Base-by-base conservation (phyloP, 2,797 vertebrate genomes). In the Lerista edwardsae region DNA sequence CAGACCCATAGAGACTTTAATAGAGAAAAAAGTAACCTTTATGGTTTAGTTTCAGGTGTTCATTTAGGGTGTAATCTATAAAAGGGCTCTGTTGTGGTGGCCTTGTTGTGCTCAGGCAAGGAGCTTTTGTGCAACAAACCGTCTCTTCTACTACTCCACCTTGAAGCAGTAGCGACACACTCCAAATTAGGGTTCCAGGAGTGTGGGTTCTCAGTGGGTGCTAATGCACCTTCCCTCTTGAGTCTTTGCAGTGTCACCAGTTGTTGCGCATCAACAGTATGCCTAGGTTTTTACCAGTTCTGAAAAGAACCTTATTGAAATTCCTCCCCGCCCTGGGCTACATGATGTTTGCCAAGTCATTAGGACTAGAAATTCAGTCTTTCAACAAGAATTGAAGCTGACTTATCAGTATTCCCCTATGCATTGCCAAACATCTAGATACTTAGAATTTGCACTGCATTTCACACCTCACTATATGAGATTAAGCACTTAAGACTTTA, bases 11-110 rank as follows among this genome's bases (percentile, higher is more conserved):
- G 34, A 81, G 59, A 85, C 21, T 86, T 21, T 76, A 71, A 90
- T 88, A 74, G 83, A 79, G 76, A 64, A 82, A 85, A n/a, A 82
- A 65, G 19, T 41, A 12, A n/a, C 59, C 75, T 87, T 86, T 82
- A 27, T 86, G 3, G 0, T 81, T 90, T 88, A 61, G 15, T 85
- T 89, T 92, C 76, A 83, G 23, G 55, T 90, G 79, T 87, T 89
- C 87, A 88, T 86, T 85, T 73, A 79, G 59, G 41, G 12, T 34
- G 61, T 15, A 80, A 17, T 19, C 44, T 31, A 84, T 34, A 55
- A 79, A 36, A 36, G 29, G 51, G 36, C 78, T 90, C 76, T 75
- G 9, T 9, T 82, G 68, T 86, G 41, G 39, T 59, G 29, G 84
- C 51, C 39, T 23, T 1, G 6, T 17, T 29, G 7, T 41, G 59